Evolutionary conservation across 2,888 invertebrate genomes (phyloP).

Genomic region (Hydrotaea diabolus): DNA sequence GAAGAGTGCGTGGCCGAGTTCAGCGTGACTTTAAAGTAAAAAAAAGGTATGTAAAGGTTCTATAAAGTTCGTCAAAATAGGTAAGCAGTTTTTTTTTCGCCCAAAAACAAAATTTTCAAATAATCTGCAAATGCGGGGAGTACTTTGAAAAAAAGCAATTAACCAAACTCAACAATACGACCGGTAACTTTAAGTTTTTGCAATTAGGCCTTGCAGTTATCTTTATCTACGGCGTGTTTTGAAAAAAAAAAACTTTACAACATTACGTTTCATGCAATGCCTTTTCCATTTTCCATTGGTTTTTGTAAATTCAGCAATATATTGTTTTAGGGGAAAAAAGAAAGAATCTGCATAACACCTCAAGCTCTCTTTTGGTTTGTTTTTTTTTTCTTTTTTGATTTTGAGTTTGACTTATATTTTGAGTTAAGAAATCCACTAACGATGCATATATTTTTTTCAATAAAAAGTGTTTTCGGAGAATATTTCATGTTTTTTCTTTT

Average conservation of each 20-base stretch:
- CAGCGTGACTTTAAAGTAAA: no score
- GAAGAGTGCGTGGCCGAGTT: no score
- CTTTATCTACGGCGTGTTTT: slow-evolving; percentile 52
- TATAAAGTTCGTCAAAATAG: no score
- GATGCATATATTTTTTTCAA: slow-evolving; percentile 22
- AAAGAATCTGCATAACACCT: slow-evolving; percentile 46
- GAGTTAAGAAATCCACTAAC: no score
- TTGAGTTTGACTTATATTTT: neutral
- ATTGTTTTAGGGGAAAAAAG: slow-evolving; percentile 37
- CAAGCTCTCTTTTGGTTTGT: neutral
- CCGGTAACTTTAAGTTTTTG: no score
- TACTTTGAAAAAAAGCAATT: no score
- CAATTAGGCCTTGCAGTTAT: neutral
- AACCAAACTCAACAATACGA: no score
- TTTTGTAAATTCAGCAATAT: slow-evolving; percentile 65
- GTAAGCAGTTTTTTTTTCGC: no score
- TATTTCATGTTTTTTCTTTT: slow-evolving; percentile 5
- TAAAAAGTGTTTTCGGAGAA: slow-evolving; percentile 40
- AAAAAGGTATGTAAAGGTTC: no score
- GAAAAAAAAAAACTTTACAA: neutral
- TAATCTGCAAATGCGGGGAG: no score
- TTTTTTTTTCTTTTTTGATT: neutral
- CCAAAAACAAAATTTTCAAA: no score
- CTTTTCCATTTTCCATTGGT: slow-evolving; percentile 11
- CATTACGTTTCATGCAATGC: slow-evolving; percentile 11